Conservation (phyloP, 1,140 invertebrate genomes). For the Drosophila setifemur region DNA sequence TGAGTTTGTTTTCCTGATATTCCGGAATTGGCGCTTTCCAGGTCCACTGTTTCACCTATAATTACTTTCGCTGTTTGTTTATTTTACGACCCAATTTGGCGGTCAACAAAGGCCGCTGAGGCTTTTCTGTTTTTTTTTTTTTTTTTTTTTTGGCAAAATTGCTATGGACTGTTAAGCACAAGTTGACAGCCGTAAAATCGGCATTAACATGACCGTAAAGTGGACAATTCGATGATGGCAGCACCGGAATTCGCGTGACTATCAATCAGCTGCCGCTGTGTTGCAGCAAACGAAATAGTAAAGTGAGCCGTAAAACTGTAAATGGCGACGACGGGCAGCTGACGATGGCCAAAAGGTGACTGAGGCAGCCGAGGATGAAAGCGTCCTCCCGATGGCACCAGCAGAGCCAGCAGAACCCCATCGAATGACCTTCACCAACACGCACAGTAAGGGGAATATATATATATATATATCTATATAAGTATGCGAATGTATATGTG, state of each 20-base stretch:
- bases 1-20: neutral
- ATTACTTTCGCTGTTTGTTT: slow-evolving; percentile 29
- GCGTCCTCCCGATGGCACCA: slow-evolving; percentile 10
- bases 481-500: neutral
- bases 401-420: slow-evolving; percentile 32
- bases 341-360: slow-evolving; percentile 31
- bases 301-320: slow-evolving; percentile 11
- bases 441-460: slow-evolving; percentile 54
- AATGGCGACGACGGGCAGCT: slow-evolving; percentile 20
- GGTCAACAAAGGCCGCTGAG: neutral
- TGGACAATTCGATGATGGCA: slow-evolving; percentile 59
- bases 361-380: slow-evolving; percentile 34
- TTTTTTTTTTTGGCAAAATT: slow-evolving; percentile 11
- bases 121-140: neutral
- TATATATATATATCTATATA: neutral
- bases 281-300: slow-evolving; percentile 7
- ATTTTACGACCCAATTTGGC: slow-evolving; percentile 23
- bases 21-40: slow-evolving; percentile 6
- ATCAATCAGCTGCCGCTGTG: slow-evolving; percentile 66
- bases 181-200: slow-evolving; percentile 49
- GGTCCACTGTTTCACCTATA: neutral
- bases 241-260: slow-evolving; percentile 35
- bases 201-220: slow-evolving; percentile 54
- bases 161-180: slow-evolving; percentile 15
- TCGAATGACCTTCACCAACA: slow-evolving; percentile 80